Base-by-base conservation (phyloP, 2,888 invertebrate species). In the Dicycla oo region DNA sequence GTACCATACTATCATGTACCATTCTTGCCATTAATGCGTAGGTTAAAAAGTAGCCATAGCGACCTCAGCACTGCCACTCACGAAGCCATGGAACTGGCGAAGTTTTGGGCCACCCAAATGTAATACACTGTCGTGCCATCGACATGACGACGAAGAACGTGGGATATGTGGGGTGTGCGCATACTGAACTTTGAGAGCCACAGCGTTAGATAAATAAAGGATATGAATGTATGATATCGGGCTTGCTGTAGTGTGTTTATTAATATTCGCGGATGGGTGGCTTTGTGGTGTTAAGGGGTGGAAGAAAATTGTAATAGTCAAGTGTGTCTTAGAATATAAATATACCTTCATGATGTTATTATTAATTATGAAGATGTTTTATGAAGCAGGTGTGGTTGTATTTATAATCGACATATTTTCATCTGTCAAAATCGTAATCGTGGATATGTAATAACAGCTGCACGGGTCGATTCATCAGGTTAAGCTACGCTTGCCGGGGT, bases 191-290 rank as follows among this genome's bases (percentile, higher is more conserved):
- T 78, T 78, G 78, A 65, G 73, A 71, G 0, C n/a, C 57, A 45
- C n/a, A 26, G 18, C 13, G 10, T 72, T 34, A 60, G 20, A 66
- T 83, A 83, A 80, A 80, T 69, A 80, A 75, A 69, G 84, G 75
- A 66, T 64, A 64, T 58, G 49, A 54, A 71, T 43, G 34, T 82
- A 49, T 53, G 51, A 69, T 80, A 83, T 83, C 26, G 47, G 40
- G 43, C 15, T 61, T 34, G 51, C 57, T 80, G 62, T 83, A 80
- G 62, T 63, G 53, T 80, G 83, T 80, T 67, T 79, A 79, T 73
- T 83, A 79, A 80, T 83, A 67, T 80, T 73, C 60, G 53, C 30
- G 40, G 60, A 79, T 83, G 83, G 83, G 40, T 67, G 73, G 56
- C 30, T 11, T 61, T 67, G 74, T 80, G 56, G 83, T 80, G 80